Base-by-base conservation (phyloP, 2,888 invertebrate genomes). In the Tethea ocularis region DNA sequence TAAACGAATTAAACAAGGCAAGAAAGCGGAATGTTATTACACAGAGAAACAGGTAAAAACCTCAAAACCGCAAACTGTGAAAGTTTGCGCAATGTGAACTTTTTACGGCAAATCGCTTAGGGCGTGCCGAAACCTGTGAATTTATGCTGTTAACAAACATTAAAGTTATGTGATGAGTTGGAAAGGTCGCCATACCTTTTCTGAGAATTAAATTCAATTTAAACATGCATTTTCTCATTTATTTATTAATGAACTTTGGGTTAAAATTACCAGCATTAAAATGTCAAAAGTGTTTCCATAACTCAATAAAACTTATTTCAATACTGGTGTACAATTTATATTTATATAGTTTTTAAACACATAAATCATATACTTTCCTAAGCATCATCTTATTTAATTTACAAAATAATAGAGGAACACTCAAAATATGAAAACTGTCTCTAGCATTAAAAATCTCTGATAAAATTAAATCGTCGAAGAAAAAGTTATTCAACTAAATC, bases 11-110 rank as follows among this genome's bases (percentile, higher is more conserved):
- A 52, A 52, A 23, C 24, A 52, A 8, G 52, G 4, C 46, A 46
- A 52, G 52, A 52, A 52, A 52, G 52, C 11, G 52, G 52, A 52
- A 52, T 46, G 46, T 46, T 46, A 52, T 24, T 52, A 54, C 59
- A 67, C 59, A 67, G 62, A 60, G 65, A 71, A 68, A 69, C 58
- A 53, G 61, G 62, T 65, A 69, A 60, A 59, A 64, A 68, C 67
- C 68, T 61, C 66, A 63, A 51, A 63, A 68, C 68, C 66, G 57
- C 71, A n/a, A n/a, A 63, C 22, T 57, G 73, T 61, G 75, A 75
- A 77, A 77, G 77, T 68, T 57, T 57, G 59, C 24, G 38, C 60
- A 54, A 54, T 33, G 54, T 11, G 20, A n/a, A 54, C 54, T 54
- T 53, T 62, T 64, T 60, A 46, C 57, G 61, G 52, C 60, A 60